phyloP scores from a whole-genome alignment of 2,888 invertebrate species.

The Lycophotia porphyrea region DNA sequence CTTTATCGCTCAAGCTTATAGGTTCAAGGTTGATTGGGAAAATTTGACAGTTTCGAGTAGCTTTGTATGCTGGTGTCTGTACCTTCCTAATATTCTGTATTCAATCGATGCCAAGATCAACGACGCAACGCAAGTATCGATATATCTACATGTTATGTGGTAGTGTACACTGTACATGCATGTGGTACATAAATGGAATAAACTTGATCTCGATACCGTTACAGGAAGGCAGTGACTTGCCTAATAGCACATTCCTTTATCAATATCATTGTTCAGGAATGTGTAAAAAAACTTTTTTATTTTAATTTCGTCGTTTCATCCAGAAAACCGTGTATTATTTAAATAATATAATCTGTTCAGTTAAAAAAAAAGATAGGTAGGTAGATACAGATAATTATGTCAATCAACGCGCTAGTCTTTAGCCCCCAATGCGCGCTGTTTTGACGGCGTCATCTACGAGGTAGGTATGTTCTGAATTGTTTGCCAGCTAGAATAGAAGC shows the following conservation, averaged over 20 bases:
- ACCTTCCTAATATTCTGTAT: neutral
- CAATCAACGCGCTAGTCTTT: slow-evolving; percentile 1
- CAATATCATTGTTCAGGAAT: slow-evolving; percentile 19
- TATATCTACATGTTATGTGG: neutral
- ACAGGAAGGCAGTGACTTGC: slow-evolving; percentile 1
- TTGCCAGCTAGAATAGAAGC: slow-evolving; percentile 8
- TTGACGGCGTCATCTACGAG: slow-evolving; percentile 8
- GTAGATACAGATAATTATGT: neutral
- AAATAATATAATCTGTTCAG: neutral
- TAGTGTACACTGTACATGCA: slow-evolving; percentile 11
- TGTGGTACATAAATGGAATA: slow-evolving; percentile 22
- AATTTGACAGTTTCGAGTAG: too few species aligned
- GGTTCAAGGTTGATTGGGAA: too few species aligned
- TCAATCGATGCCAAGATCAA: slow-evolving; percentile 15
- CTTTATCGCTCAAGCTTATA: too few species aligned
- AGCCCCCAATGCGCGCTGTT: neutral
- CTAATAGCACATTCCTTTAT: slow-evolving; percentile 2
- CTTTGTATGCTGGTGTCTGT: too few species aligned
- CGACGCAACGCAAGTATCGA: slow-evolving; percentile 8
- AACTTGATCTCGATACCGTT: slow-evolving; percentile 22
- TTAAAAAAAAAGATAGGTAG: neutral
- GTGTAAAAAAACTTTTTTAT: too few species aligned
- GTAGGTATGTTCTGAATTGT: slow-evolving; percentile 6
- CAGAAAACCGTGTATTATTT: neutral
- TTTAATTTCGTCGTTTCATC: neutral